Percentiles rank a stretch among this genome's conserved stretches.
Evolutionary conservation across 2,888 invertebrate genomes (phyloP).

Genomic region (Aspidiotus rigidus): DNA sequence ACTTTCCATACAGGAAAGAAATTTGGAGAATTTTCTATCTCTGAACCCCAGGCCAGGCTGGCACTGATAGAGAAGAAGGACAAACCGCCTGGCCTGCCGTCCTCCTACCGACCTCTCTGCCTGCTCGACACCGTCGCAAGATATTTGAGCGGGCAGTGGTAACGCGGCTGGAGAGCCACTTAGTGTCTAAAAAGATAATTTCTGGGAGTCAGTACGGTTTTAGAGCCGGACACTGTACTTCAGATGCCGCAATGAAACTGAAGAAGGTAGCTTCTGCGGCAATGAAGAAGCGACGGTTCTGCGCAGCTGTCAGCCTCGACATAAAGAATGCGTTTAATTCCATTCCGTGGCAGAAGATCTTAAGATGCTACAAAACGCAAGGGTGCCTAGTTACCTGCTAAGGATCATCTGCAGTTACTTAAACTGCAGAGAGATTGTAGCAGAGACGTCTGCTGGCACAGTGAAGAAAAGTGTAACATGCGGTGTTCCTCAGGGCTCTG

Average conservation of each 20-base stretch:
- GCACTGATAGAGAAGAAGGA: neutral
- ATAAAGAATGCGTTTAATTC: neutral
- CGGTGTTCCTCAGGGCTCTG: too few species aligned
- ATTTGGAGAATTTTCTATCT: too few species aligned
- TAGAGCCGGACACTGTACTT: too few species aligned
- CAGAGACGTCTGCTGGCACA: too few species aligned
- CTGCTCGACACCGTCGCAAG: conserved; percentile 1
- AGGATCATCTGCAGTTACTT: neutral
- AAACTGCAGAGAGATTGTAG: too few species aligned
- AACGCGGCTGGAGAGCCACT: too few species aligned
- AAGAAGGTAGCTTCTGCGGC: neutral
- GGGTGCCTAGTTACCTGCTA: neutral
- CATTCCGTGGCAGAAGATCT: neutral
- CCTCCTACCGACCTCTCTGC: neutral
- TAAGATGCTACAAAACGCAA: neutral
- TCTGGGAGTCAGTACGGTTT: too few species aligned
- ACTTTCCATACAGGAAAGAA: too few species aligned
- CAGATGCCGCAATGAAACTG: neutral
- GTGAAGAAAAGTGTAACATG: too few species aligned
- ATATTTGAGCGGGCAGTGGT: neutral
- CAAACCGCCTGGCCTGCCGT: neutral
- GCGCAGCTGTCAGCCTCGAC: too few species aligned
- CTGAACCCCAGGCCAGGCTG: neutral
- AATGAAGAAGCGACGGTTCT: neutral
- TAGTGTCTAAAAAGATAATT: too few species aligned